These are phyloP conservation scores for Unio pictorum DNA, from an alignment of 2,888 invertebrate genomes.

Conservation along the genomic window DNA sequence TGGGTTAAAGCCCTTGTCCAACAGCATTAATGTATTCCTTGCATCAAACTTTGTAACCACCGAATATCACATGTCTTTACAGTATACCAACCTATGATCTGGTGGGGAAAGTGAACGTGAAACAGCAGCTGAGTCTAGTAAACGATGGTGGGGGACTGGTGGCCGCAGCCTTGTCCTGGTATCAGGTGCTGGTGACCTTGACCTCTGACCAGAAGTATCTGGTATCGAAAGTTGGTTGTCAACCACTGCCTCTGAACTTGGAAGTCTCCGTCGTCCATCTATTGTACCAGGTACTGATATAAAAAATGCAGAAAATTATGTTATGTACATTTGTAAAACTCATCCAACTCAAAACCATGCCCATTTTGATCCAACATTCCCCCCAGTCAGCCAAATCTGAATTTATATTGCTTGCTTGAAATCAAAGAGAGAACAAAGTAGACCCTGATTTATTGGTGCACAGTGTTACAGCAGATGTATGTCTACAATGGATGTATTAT, in stretches of 20 bases:
- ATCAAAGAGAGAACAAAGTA: too few relatives aligned
- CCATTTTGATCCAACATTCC: too few relatives aligned
- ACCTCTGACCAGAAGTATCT: slow-evolving; percentile 35
- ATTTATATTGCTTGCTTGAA: too few relatives aligned
- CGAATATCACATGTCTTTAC: neutral
- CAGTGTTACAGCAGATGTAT: too few relatives aligned
- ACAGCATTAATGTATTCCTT: too few relatives aligned
- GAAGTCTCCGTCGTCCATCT: slow-evolving; percentile 40
- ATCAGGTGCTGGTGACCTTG: slow-evolving; percentile 54
- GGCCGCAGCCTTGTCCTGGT: slow-evolving; percentile 55
- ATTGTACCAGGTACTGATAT: slow-evolving; percentile 44
- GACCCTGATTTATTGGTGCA: too few relatives aligned
- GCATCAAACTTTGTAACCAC: too few relatives aligned
- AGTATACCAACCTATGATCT: slow-evolving; percentile 72
- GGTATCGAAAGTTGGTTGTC: slow-evolving; percentile 30
- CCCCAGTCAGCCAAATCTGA: too few relatives aligned
- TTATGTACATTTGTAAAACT: too few relatives aligned
- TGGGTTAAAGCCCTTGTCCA: too few relatives aligned
- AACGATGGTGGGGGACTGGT: slow-evolving; percentile 58
- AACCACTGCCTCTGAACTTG: slow-evolving; percentile 48
- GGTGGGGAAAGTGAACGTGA: slow-evolving; percentile 87
- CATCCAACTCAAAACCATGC: too few relatives aligned
- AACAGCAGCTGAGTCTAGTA: slow-evolving; percentile 49
- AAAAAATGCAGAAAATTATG: neutral
- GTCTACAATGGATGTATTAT: too few relatives aligned